A percentile compares a stretch with the other conserved stretches of the same genome.
Conservation (phyloP, 2,797 vertebrate species). For the Pogoniulus pusillus region DNA sequence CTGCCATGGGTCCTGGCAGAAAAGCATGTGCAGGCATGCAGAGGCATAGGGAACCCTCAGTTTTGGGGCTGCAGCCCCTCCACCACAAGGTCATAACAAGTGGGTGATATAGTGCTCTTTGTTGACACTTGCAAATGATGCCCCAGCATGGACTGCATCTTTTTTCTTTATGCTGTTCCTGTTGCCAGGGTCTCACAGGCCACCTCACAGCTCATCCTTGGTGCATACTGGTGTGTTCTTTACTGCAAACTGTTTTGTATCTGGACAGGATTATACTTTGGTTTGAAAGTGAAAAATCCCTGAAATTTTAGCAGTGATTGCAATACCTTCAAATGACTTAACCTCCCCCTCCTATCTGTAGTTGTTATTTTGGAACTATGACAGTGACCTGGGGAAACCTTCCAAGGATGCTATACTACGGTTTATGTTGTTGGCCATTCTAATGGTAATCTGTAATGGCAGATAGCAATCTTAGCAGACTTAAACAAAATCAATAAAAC, state of each 20-base stretch:
- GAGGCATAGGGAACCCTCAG: too few relatives aligned
- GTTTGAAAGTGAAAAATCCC: not conserved
- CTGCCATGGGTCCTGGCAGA: too few relatives aligned
- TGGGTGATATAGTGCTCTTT: not conserved
- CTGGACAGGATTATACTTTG: not conserved
- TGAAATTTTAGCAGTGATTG: not conserved
- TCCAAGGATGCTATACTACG: not conserved
- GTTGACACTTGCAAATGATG: not conserved
- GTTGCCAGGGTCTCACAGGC: not conserved
- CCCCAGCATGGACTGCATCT: not conserved
- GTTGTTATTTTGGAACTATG: not conserved
- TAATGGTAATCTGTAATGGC: not conserved
- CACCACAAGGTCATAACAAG: not conserved
- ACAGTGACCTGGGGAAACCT: not conserved
- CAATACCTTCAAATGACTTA: not conserved
- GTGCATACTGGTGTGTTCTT: not conserved
- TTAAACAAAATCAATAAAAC: not conserved
- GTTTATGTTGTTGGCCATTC: not conserved
- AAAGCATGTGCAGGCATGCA: too few relatives aligned
- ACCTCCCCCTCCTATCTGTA: not conserved
- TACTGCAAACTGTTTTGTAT: not conserved
- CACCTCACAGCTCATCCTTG: not conserved
- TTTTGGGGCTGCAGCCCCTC: too few relatives aligned
- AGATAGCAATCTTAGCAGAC: not conserved
- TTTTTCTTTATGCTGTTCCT: not conserved